Evolutionary conservation across 2,113 vertebrate species (phyloP).

Genomic region (Phaethon lepturus): DNA sequence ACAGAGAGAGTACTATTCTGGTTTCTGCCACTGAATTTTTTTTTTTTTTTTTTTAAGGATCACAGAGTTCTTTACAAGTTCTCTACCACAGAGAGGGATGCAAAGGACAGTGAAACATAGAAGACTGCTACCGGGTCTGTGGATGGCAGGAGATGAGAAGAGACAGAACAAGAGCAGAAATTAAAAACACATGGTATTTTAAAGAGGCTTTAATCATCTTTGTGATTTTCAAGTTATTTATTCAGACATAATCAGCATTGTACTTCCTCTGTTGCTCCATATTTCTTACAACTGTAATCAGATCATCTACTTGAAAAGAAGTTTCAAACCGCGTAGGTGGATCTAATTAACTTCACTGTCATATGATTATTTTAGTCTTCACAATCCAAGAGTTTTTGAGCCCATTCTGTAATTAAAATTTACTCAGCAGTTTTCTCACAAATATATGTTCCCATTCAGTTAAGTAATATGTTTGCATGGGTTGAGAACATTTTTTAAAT

Average conservation of each 20-base stretch:
- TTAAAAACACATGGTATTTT: slow-evolving; percentile 51
- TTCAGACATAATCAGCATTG: slow-evolving; percentile 68
- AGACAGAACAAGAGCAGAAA: slow-evolving; percentile 44
- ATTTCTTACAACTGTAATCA: slow-evolving; percentile 70
- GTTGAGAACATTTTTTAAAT: not conserved
- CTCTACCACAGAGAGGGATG: not conserved
- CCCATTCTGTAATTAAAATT: slow-evolving; percentile 54
- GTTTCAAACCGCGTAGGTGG: slow-evolving; percentile 53
- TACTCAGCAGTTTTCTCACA: not conserved
- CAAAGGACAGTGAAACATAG: not conserved
- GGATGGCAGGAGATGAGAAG: not conserved
- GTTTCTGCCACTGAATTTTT: not conserved
- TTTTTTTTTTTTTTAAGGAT: not conserved
- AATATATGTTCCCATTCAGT: not conserved
- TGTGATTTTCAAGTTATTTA: slow-evolving; percentile 64
- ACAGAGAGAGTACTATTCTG: not conserved
- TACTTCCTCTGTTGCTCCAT: slow-evolving; percentile 50
- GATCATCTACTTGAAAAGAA: slow-evolving; percentile 67
- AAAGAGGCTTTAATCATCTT: slow-evolving; percentile 54
- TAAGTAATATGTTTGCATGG: not conserved
- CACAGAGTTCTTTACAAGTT: not conserved
- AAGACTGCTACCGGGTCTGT: not conserved
- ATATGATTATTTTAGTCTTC: slow-evolving; percentile 30
- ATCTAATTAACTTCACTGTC: slow-evolving; percentile 66
- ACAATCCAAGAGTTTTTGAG: slow-evolving; percentile 34